Percentiles rank a stretch among this genome's conserved stretches.
Evolutionary conservation across 2,888 invertebrate genomes (phyloP).

Genomic region (Hecatera dysodea): DNA sequence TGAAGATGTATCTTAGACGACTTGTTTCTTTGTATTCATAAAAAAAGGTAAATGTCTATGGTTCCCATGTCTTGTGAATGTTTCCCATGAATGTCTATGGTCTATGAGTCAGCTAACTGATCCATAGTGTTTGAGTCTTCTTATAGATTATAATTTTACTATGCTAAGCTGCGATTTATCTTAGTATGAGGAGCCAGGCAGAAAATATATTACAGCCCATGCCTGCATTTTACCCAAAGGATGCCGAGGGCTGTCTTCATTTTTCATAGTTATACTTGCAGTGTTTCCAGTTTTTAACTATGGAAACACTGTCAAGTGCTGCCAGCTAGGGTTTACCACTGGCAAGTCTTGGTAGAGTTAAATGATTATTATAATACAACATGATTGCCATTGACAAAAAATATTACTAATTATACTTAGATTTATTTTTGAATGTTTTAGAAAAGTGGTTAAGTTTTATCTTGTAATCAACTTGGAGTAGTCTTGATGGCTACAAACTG

Average conservation of each 20-base stretch:
- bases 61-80: neutral
- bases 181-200: neutral
- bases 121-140: constrained; percentile 10
- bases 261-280: constrained; percentile 24
- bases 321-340: constrained; percentile 65
- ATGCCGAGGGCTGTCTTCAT: constrained; percentile 15
- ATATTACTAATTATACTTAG: constrained; percentile 6
- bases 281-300: constrained; percentile 18
- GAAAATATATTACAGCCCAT: constrained; percentile 4
- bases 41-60: neutral
- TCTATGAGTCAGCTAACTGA: neutral
- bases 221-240: neutral
- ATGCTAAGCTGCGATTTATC: neutral
- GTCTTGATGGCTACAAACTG: too few relatives aligned
- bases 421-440: neutral
- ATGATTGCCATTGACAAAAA: constrained; percentile 43
- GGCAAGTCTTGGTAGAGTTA: constrained; percentile 49
- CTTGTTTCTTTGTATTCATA: neutral
- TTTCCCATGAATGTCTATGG: too few relatives aligned
- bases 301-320: constrained; percentile 40
- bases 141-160: neutral
- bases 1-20: neutral
- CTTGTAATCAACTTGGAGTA: neutral
- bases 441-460: neutral
- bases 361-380: constrained; percentile 14